Base-by-base conservation (phyloP, 2,888 invertebrate species). In the Cataglyphis cursor region DNA sequence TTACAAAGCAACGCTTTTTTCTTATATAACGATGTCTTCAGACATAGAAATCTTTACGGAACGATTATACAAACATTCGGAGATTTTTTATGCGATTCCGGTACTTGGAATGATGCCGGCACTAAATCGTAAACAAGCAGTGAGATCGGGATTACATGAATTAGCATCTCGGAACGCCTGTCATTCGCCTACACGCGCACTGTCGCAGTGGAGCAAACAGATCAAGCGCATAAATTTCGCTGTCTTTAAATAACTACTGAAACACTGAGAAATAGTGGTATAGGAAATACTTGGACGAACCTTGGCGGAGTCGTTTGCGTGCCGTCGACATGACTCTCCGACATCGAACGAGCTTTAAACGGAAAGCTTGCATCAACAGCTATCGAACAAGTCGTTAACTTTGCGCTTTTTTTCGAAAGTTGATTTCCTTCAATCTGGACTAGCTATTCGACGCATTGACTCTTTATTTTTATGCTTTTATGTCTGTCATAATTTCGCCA, bases 121-220 rank as follows among this genome's bases (percentile, higher is more conserved):
- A 31, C 18, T 64, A 64, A 64, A 35, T 75, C 31, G 41, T 74
- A 74, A 74, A 74, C 15, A 61, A 73, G 59, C 31, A 21, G 28
- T 35, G 28, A 75, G 75, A 75, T 64, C 35, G 24, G 12, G 48
- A 75, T 38, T 51, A 51, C 24, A 65, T 51, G 65, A 75, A 51
- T 51, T 65, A 65, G 48, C 75, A 35, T 51, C 12, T 64, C 31
- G 31, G 15, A 21, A 35, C 31, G 64, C 18, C 64, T 75, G 64
- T 48, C 64, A 24, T 10, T 75, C 62, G 62, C 44, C 44, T 28
- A 74, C 62, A 48, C 41, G 6, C 10, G 28, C 41, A 38, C 3
- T 57, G 38, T 24, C 51, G 44, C 44, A 21, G 51, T 15, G 12
- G n/a, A 35, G 35, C 66, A 48, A 59, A 48, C 15, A 21, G 38